Evolutionary conservation across 1,140 invertebrate species (phyloP).

Genomic region (Penaeus chinensis): DNA sequence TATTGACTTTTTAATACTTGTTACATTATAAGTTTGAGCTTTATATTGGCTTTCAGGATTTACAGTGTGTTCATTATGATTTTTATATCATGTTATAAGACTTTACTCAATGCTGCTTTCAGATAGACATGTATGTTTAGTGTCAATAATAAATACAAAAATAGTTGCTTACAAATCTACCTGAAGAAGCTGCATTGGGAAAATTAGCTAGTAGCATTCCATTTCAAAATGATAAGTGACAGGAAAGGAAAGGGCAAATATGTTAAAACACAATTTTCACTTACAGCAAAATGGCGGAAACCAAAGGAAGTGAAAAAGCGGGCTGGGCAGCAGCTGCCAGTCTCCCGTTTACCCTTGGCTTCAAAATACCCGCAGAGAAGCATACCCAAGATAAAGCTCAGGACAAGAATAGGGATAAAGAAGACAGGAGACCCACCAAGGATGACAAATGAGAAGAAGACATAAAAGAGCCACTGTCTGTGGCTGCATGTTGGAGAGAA

Average conservation of each 20-base stretch:
- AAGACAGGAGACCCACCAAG: constrained; percentile 46
- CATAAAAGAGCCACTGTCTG: constrained; percentile 1
- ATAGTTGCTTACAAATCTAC: no score
- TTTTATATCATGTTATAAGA: no score
- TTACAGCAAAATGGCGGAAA: constrained; percentile 58
- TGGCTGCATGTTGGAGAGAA: background rate
- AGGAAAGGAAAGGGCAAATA: background rate
- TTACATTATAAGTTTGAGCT: no score
- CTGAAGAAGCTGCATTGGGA: no score
- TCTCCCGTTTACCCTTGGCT: constrained; percentile 57
- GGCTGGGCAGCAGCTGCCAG: constrained; percentile 44
- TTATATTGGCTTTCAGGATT: no score
- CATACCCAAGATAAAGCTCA: constrained; percentile 44
- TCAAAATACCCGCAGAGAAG: constrained; percentile 49
- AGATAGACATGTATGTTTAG: no score
- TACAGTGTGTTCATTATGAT: no score
- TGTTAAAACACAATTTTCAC: background rate
- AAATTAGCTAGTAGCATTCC: no score
- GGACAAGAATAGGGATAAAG: constrained; percentile 42
- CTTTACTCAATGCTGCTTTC: no score
- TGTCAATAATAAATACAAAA: no score
- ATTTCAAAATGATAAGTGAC: no score
- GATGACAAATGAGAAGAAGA: constrained; percentile 36
- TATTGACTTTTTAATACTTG: no score
- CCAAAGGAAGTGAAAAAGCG: constrained; percentile 56